These are phyloP conservation scores for Odobenus rosmarus DNA, from an alignment of 2,113 vertebrate genomes.

Conservation along the genomic window DNA sequence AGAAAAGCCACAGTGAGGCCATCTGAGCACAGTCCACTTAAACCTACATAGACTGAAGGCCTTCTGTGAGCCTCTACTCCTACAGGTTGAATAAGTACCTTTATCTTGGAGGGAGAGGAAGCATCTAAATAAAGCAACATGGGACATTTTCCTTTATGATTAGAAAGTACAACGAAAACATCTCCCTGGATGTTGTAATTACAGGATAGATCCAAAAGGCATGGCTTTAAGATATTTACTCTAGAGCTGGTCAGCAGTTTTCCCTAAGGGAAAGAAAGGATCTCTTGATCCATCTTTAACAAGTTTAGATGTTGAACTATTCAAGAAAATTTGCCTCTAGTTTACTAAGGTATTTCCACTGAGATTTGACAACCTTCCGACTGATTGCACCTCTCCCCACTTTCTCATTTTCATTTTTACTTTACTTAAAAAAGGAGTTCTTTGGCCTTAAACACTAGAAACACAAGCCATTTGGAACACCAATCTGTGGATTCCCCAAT, in stretches of 20 bases:
- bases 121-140: background rate
- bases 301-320: background rate
- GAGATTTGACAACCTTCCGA: background rate
- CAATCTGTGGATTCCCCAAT: background rate
- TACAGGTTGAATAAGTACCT: background rate
- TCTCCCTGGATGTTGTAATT: background rate
- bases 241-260: background rate
- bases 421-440: background rate
- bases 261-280: background rate
- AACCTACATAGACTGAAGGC: background rate
- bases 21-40: background rate
- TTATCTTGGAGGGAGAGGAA: background rate
- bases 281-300: background rate
- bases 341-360: background rate
- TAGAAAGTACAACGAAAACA: slow-evolving; percentile 15
- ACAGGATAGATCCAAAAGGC: background rate
- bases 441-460: background rate
- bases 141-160: background rate
- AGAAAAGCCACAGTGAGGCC: background rate
- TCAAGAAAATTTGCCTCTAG: background rate
- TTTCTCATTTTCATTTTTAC: background rate
- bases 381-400: background rate
- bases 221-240: background rate
- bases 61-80: background rate
- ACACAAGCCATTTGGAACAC: background rate